A percentile compares a stretch with the other conserved stretches of the same genome.
These are phyloP conservation scores for Athrips mouffetella DNA, from an alignment of 2,888 invertebrate species.

Conservation along the genomic window DNA sequence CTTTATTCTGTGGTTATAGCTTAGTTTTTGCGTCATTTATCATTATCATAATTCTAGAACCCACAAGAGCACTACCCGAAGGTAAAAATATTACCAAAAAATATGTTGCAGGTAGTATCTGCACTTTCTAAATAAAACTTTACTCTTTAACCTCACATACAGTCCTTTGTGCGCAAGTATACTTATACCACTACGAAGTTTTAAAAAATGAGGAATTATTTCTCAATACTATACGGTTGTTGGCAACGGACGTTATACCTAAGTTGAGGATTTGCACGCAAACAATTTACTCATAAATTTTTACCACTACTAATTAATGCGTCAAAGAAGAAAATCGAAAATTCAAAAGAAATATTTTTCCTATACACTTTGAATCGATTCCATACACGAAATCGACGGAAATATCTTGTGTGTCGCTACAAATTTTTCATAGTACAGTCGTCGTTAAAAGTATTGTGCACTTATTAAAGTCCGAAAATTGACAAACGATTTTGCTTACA, in stretches of 20 bases:
- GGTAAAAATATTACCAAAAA: conserved; percentile 66
- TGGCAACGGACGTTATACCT: conserved; percentile 62
- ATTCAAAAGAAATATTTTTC: conserved; percentile 13
- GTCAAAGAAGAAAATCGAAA: conserved; percentile 11
- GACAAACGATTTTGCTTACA: background rate
- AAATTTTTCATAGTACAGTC: background rate
- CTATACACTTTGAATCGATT: conserved; percentile 9
- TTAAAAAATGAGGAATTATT: conserved; percentile 58
- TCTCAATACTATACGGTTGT: conserved; percentile 71
- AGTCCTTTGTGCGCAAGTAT: conserved; percentile 63
- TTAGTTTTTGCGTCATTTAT: background rate
- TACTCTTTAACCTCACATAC: conserved; percentile 41
- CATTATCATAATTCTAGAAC: background rate
- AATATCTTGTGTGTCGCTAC: conserved; percentile 20
- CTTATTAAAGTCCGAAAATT: background rate
- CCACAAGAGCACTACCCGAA: conserved; percentile 17
- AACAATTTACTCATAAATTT: conserved; percentile 38
- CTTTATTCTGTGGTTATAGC: too few relatives aligned
- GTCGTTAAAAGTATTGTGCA: background rate
- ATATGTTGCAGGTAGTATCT: conserved; percentile 61
- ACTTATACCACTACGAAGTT: conserved; percentile 62
- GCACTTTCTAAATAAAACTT: conserved; percentile 47
- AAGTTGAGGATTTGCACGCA: conserved; percentile 45
- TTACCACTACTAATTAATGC: conserved; percentile 35
- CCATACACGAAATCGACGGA: conserved; percentile 28